phyloP scores from a whole-genome alignment of 2,888 invertebrate genomes.

The Catotricha subobsoleta region DNA sequence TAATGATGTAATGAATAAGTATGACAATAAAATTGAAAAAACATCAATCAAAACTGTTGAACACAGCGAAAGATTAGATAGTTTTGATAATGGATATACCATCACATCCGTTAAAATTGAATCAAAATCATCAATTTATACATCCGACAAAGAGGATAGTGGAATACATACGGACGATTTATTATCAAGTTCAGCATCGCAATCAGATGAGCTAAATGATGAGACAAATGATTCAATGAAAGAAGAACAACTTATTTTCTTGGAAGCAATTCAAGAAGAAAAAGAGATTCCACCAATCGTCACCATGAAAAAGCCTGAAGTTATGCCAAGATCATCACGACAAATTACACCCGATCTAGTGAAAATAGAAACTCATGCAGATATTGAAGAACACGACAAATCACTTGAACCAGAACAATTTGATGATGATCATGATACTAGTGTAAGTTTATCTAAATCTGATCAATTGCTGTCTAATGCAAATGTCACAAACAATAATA shows the following conservation, averaged over 20 bases:
- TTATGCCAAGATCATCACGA: constrained; percentile 1
- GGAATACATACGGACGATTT: constrained; percentile 3
- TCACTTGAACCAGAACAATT: neutral
- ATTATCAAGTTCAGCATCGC: constrained; percentile 2
- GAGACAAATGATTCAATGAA: neutral
- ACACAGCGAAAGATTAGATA: neutral
- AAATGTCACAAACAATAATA: neutral
- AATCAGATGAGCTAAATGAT: neutral
- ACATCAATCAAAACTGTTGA: neutral
- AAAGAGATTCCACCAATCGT: neutral
- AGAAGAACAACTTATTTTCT: neutral
- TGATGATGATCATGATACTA: constrained; percentile 10
- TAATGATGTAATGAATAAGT: neutral
- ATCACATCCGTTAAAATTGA: neutral
- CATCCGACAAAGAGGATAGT: constrained; percentile 1
- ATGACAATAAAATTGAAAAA: neutral
- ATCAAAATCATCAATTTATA: neutral
- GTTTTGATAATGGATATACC: neutral
- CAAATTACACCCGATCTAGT: constrained; percentile 5
- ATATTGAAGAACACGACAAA: neutral
- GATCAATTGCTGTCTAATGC: neutral
- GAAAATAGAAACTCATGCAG: neutral
- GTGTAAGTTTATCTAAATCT: constrained; percentile 12
- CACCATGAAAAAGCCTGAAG: neutral
- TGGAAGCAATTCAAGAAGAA: no score